Evolutionary conservation across 2,113 vertebrate species (phyloP), one percentile per base, ranked within the genome.

Genomic region (Tragelaphus scriptus): DNA sequence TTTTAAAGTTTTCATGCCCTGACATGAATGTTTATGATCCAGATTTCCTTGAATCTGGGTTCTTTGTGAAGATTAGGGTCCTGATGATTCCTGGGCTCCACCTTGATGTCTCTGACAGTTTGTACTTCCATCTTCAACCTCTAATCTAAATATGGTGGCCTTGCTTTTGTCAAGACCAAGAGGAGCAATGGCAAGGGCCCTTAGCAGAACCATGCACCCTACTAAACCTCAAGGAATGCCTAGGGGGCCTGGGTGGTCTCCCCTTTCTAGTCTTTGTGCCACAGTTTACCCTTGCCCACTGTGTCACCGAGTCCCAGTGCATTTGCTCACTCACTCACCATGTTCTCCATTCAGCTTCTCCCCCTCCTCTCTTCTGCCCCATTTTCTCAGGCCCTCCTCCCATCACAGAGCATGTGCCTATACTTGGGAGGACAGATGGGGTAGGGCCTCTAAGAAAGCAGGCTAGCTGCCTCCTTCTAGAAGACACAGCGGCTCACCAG

Each of bases 51-150:
- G 61, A 85, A 47, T 65, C 5, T 88, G 75, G 23, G 21, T 90
- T 91, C 92, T 98, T 95, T 95, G 15, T 98, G 87, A 92, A 98
- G 87, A 97, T 97, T 71, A 96, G 95, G 96, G n/a, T 47, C 0
- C 93, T 88, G 55, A 87, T 77, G 89, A 55, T 85, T 98, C 11
- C 59, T 16, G 23, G 77, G 51, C 65, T 96, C 0, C 1, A 63
- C 14, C 32, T 93, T 71, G 61, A 71, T 95, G 63, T 92, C 9
- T 21, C 47, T 95, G 77, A 79, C 10, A 90, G 30, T 93, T 80
- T 77, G n/a, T 55, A 47, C 13, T 77, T 53, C 2, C 47, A 3
- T 82, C 68, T 23, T 82, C 59, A 85, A 13, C 36, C 53, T 93
- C 47, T 40, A 16, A 96, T 40, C 49, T 91, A 92, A 63, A 61